Base-by-base conservation (phyloP, 2,797 vertebrate species). In the Rhadinocentrus ornatus region DNA sequence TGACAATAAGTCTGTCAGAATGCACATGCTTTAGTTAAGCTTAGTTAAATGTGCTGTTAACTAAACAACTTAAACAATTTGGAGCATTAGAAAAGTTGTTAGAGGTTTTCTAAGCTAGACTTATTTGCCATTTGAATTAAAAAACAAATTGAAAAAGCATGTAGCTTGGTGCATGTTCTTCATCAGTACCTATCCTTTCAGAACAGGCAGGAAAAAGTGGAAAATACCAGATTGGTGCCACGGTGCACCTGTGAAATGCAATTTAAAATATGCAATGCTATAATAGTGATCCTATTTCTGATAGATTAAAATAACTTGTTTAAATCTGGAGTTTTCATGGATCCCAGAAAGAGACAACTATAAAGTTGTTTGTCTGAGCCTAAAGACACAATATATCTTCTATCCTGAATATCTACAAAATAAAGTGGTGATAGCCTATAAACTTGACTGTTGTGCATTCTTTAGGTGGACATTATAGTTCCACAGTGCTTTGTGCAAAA, bases 121-220 rank as follows among this genome's bases (percentile, higher is more conserved):
- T 59, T 55, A 55, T 56, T 69, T 60, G 4, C 13, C 13, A 9
- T 60, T 64, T 72, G 5, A 34, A 46, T 46, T 46, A n/a, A n/a
- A 44, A 15, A 63, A 56, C 39, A 1, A 15, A 4, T 20, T 44
- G 3, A 5, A 50, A 50, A 50, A 11, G 22, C 11, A 22, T 3
- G 46, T 22, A 48, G n/a, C 46, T 22, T 24, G 4, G 2, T 12
- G 4, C n/a, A 50, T 22, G 48, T 50, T 50, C n/a, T 4, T 22
- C 7, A 48, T 48, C n/a, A 48, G 8, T 22, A 10, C n/a, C 10
- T 24, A 10, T 11, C 48, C 9, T 22, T 48, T 22, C 20, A 22
- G n/a, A 10, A 48, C n/a, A 48, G 46, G n/a, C 7, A 46, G 41
- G 41, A 48, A 48, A n/a, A 46, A 20, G 20, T 46, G 6, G 20